A percentile compares a stretch with the other conserved stretches of the same genome.
These are phyloP conservation scores for Clarias magur DNA, from an alignment of 2,113 vertebrate genomes.

Conservation along the genomic window DNA sequence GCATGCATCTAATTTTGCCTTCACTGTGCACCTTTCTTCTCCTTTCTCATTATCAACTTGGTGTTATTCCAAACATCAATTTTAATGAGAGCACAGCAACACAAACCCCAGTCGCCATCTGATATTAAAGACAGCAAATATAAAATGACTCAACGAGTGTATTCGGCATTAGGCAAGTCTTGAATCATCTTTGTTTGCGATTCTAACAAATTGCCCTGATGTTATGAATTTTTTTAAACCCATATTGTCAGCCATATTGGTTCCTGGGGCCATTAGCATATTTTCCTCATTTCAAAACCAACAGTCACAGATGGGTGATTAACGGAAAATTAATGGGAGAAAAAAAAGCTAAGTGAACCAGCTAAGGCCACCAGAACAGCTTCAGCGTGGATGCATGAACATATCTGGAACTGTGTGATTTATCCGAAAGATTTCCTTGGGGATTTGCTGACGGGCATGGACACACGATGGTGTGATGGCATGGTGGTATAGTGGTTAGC, in stretches of 20 bases:
- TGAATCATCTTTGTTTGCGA: conserved; percentile 14
- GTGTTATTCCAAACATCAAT: conserved; percentile 14
- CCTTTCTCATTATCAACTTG: background rate
- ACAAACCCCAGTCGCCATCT: background rate
- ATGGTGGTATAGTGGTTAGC: no score
- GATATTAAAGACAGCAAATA: background rate
- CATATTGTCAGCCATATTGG: background rate
- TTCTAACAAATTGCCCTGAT: background rate
- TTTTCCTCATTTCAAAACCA: background rate
- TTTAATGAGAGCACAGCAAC: conserved; percentile 26
- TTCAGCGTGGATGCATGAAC: conserved; percentile 4
- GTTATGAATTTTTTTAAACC: conserved; percentile 10
- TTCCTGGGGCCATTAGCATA: background rate
- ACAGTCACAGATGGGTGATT: background rate
- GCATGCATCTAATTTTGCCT: conserved; percentile 42
- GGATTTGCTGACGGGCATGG: background rate
- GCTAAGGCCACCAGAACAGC: conserved; percentile 14
- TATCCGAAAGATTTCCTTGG: background rate
- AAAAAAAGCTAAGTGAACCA: background rate
- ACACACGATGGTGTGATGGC: background rate
- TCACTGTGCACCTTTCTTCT: conserved; percentile 17
- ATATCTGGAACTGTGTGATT: conserved; percentile 26
- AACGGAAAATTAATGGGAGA: background rate
- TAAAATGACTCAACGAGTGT: background rate
- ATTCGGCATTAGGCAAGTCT: background rate